Conservation (phyloP, 2,113 vertebrate genomes). For the Enhydra lutris region DNA sequence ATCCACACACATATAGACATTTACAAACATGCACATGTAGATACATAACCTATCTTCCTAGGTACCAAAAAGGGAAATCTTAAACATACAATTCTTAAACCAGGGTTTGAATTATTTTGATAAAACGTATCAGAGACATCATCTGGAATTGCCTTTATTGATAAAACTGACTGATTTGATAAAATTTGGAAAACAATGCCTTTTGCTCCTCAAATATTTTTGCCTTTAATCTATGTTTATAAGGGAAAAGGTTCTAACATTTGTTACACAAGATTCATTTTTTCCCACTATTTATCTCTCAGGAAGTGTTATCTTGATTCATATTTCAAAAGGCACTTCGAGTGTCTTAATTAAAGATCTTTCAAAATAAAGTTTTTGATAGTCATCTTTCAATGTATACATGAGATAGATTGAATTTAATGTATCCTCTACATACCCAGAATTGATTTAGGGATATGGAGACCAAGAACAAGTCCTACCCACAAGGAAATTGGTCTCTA, state of each 20-base stretch:
- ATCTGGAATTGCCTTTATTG: neutral
- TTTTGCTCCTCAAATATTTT: neutral
- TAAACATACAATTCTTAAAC: neutral
- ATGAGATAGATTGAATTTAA: neutral
- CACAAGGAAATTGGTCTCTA: neutral
- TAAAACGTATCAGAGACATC: neutral
- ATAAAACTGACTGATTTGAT: neutral
- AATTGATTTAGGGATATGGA: neutral
- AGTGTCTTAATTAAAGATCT: neutral
- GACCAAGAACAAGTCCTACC: neutral
- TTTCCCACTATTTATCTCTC: neutral
- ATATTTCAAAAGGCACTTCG: neutral
- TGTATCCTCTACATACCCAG: neutral
- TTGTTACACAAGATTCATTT: neutral
- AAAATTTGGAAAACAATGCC: neutral
- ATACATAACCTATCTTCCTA: neutral
- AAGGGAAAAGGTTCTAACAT: too few relatives aligned
- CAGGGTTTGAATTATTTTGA: neutral
- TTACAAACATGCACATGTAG: neutral
- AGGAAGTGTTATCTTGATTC: neutral
- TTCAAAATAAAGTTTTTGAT: neutral
- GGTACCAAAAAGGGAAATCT: neutral
- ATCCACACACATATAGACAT: neutral
- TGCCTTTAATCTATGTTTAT: neutral
- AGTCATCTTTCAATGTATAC: neutral